phyloP scores from a whole-genome alignment of 2,888 invertebrate genomes.

The Acrobasis repandana region DNA sequence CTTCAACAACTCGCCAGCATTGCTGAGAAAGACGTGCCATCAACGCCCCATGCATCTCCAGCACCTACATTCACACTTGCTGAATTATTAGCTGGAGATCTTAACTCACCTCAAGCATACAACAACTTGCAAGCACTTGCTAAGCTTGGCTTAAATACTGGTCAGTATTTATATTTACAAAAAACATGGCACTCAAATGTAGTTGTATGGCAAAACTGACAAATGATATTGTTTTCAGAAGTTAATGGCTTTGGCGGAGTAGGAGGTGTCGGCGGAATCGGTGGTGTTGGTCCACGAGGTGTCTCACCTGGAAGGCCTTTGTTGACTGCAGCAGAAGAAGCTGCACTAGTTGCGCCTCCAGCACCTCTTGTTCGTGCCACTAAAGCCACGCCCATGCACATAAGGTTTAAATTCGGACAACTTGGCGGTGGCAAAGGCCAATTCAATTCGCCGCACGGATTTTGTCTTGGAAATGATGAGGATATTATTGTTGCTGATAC shows the following conservation, averaged over 20 bases:
- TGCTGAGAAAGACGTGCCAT: conserved; percentile 86
- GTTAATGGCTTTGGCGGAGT: conserved; percentile 76
- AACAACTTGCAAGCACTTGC: conserved; percentile 95
- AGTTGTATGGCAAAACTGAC: no score
- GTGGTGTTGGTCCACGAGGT: conserved; percentile 76
- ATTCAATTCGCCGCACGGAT: conserved; percentile 98
- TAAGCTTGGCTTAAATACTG: conserved; percentile 89
- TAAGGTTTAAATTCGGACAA: conserved; percentile 96
- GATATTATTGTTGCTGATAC: conserved; percentile 98
- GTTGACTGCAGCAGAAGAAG: conserved; percentile 73
- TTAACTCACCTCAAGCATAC: conserved; percentile 88
- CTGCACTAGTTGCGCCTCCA: conserved; percentile 71
- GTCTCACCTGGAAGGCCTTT: conserved; percentile 75
- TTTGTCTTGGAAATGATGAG: conserved; percentile 96
- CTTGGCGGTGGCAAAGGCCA: conserved; percentile 96
- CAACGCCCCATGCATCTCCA: conserved; percentile 80
- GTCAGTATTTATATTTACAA: conserved; percentile 63
- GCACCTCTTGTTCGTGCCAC: conserved; percentile 84
- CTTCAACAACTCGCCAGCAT: conserved; percentile 92
- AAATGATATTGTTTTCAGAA: conserved; percentile 49
- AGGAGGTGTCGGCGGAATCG: conserved; percentile 71
- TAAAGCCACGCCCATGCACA: conserved; percentile 93
- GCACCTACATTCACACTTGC: conserved; percentile 88
- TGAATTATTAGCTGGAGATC: conserved; percentile 89
- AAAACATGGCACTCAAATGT: not conserved